Evolutionary conservation across 2,888 invertebrate genomes (phyloP), one percentile per base, ranked within the genome.

Genomic region (Ochropleura plecta): DNA sequence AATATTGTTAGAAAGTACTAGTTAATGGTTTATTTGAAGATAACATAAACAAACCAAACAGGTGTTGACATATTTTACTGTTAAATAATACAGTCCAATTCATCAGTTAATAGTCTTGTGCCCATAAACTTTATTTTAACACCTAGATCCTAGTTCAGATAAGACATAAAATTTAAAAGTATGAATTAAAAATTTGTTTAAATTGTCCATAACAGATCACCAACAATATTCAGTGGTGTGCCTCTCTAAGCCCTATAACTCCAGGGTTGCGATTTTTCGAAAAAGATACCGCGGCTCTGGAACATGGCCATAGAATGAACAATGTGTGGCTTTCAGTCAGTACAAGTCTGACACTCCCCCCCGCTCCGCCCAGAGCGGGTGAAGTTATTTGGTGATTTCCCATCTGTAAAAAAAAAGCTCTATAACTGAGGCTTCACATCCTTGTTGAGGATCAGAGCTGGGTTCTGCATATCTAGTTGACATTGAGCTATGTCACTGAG

Each of bases 401-500:
- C 30, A 30, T 30, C 30, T 30, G 30, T 3, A 30, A 30, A 30
- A 30, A 30, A 30, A 30, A 78, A 79, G 59, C 88, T 89, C 94
- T 96, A 96, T 96, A 96, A 95, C 81, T 90, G 93, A n/a, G 94
- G 93, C 79, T 93, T 95, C 5, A 91, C 82, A 81, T 96, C 96
- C 78, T 95, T 95, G 73, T 96, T 96, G 7, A 96, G 88, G 18
- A 97, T 96, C 2, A 96, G 91, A 0, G 96, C 94, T 5, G 97
- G 97, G 91, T 98, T 98, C 89, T 98, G 98, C 98, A 98, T 99
- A 88, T 99, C 98, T 0, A 99, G 96, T 89, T 99, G 99, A 66
- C 98, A 98, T 92, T 99, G 98, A 0, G 99, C 99, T 74, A 99
- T 99, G 91, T 99, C 99, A 90, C 98, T 98, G 1, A 99, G 96